Percentiles rank a stretch among this genome's conserved stretches.
Conservation (phyloP, 2,113 vertebrate genomes). For the Trinectes maculatus region DNA sequence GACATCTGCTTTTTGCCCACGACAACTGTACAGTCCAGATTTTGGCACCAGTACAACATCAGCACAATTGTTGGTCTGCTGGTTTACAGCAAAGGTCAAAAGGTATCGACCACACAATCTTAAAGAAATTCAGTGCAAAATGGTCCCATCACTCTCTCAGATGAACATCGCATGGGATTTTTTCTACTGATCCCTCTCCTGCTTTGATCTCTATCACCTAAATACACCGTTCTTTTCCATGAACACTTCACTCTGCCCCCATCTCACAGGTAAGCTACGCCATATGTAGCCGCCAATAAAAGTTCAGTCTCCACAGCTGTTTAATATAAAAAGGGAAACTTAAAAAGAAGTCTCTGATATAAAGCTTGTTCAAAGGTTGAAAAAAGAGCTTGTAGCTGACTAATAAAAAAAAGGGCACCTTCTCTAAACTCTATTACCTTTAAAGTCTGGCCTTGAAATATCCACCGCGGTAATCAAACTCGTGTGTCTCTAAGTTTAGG, state of each 20-base stretch:
- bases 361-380: no score
- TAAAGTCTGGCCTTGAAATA: neutral
- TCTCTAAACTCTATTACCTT: neutral
- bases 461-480: neutral
- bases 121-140: slow-evolving; percentile 25
- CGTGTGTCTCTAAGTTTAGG: no score
- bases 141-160: slow-evolving; percentile 16
- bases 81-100: slow-evolving; percentile 32
- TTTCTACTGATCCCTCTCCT: slow-evolving; percentile 1
- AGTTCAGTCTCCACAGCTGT: slow-evolving; percentile 2
- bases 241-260: slow-evolving; percentile 3
- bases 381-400: no score
- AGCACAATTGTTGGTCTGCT: slow-evolving; percentile 19
- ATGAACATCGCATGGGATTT: slow-evolving; percentile 12
- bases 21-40: neutral
- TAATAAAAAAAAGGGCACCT: neutral
- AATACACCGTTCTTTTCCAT: slow-evolving; percentile 19
- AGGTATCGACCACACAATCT: slow-evolving; percentile 39
- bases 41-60: slow-evolving; percentile 31
- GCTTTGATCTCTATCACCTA: slow-evolving; percentile 27
- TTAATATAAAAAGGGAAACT: neutral
- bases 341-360: no score
- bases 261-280: slow-evolving; percentile 6
- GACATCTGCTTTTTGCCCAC: slow-evolving; percentile 11
- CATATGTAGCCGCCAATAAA: slow-evolving; percentile 1